phyloP scores from a whole-genome alignment of 2,888 invertebrate genomes.

The Tetropium fuscum region DNA sequence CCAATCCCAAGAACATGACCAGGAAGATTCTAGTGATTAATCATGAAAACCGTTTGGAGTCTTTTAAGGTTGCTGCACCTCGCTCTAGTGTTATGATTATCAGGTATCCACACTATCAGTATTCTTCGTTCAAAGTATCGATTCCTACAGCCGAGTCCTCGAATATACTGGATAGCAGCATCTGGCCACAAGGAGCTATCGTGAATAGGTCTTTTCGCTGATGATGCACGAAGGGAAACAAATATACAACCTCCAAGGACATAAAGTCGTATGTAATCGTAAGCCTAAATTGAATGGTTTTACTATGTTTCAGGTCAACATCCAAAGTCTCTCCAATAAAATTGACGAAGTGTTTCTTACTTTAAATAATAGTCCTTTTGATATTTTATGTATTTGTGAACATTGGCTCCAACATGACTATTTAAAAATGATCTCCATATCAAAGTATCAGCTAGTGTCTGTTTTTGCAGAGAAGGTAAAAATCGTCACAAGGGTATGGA shows the following conservation, averaged over 20 bases:
- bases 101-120: neutral
- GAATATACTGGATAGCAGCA: neutral
- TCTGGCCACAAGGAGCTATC: neutral
- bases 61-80: neutral
- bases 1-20: neutral
- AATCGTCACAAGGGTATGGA: neutral
- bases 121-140: neutral
- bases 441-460: neutral
- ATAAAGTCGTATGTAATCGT: no score
- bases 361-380: neutral
- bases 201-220: neutral
- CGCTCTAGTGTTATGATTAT: neutral
- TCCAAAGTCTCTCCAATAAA: neutral
- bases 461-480: neutral
- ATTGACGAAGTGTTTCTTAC: neutral
- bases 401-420: neutral
- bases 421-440: neutral
- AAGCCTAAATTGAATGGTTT: neutral
- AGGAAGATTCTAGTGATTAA: neutral
- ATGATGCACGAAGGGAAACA: neutral
- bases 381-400: neutral
- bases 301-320: neutral
- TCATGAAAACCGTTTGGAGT: neutral
- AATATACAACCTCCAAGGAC: neutral
- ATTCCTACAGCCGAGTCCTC: neutral